Evolutionary conservation across 2,888 invertebrate genomes (phyloP), one percentile per base, ranked within the genome.

Genomic region (Acleris emargana): DNA sequence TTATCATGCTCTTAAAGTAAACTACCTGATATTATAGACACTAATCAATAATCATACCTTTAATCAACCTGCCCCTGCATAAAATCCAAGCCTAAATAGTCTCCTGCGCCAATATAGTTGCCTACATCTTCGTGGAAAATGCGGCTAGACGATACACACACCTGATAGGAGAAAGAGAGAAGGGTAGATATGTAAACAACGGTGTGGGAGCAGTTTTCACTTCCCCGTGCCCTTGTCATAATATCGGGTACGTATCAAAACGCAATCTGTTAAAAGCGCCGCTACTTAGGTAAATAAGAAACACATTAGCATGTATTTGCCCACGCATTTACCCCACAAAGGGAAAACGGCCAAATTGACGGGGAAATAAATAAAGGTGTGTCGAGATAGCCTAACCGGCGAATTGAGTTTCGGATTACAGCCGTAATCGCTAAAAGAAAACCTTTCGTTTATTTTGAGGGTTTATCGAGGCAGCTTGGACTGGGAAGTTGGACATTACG

Each of bases 301-400:
- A 70, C 69, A 69, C 71, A 72, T 73, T 78, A 76, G 74, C 73
- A 73, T 76, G 69, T 79, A 78, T 81, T 80, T 80, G 76, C 79
- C 73, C 76, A 82, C 78, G 78, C 79, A 82, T 85, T 88, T 86
- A 81, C 84, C 76, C 72, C 69, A 73, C 80, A 75, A 79, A 84
- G 81, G 86, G 83, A 83, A 85, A 85, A 83, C 78, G 70, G 71
- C 79, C 76, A 75, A 79, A 81, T 77, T 77, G 81, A 80, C 79
- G 76, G 78, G 82, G 84, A 84, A 82, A 75, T 80, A 83, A 85
- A 87, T 79, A 88, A 83, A 86, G 87, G 87, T 78, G 85, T 71
- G 86, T 74, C 76, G 76, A 78, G 75, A 76, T 77, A 78, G 77
- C 76, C 73, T 67, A 71, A 71, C 72, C 69, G 75, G 76, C 32